A percentile compares a stretch with the other conserved stretches of the same genome.
Conservation (phyloP, 2,888 invertebrate species). For the Siphlonurus alternatus region DNA sequence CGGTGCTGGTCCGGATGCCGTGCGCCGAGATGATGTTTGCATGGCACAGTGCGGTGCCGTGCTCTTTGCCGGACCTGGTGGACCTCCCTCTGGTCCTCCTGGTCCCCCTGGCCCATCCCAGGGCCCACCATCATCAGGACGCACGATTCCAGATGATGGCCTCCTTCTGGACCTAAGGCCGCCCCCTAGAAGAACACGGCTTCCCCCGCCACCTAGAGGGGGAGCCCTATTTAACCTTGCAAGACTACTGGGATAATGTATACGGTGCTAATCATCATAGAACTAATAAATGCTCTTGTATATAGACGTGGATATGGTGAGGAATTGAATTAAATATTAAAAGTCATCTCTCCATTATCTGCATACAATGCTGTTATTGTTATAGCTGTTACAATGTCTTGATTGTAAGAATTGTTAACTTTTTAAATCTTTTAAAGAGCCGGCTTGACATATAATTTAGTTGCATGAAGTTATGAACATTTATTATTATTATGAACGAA, state of each 20-base stretch:
- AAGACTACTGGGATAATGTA: background rate
- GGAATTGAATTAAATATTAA: no score
- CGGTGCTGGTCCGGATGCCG: slow-evolving; percentile 68
- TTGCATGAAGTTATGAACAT: no score
- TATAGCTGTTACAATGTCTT: no score
- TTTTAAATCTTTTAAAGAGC: no score
- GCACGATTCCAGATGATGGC: background rate
- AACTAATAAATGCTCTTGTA: no score
- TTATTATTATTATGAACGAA: no score
- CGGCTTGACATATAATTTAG: no score
- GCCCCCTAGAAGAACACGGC: background rate
- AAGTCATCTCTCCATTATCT: no score
- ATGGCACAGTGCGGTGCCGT: slow-evolving; percentile 63
- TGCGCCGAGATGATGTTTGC: slow-evolving; percentile 73
- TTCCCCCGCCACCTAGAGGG: background rate
- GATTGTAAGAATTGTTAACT: no score
- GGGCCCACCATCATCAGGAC: background rate
- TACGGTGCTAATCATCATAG: background rate
- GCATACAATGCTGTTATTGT: no score
- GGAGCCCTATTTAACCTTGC: background rate
- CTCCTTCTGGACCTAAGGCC: background rate
- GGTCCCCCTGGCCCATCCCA: background rate
- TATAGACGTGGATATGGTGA: no score
- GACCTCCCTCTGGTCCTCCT: background rate
- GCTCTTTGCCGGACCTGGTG: background rate